Base-by-base conservation (phyloP, 2,797 vertebrate genomes). In the Buphagus erythrorhynchus region DNA sequence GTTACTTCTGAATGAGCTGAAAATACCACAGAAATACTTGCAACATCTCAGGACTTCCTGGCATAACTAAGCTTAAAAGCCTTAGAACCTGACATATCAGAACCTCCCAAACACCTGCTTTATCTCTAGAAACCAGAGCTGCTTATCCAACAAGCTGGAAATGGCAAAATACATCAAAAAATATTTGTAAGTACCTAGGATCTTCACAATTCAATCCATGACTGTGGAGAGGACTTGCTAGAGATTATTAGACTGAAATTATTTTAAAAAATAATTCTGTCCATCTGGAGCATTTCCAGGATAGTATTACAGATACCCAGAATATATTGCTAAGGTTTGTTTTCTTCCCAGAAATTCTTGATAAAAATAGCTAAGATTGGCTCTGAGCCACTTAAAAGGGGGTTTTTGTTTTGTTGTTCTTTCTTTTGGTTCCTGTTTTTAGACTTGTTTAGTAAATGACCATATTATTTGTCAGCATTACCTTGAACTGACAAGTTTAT, bases 361-460 rank as follows among this genome's bases (percentile, higher is more conserved):
- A 36, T 68, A 88, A 95, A 95, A 96, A 90, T 36, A 97, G 58
- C 77, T n/a, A 52, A 81, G 45, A 77, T 31, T 88, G 84, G 80
- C 63, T 69, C 46, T 2, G 3, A 82, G 40, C 73, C 86, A 88
- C 20, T 49, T 78, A 38, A 22, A 69, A 54, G 9, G 28, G 7
- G 5, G 3, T 9, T 66, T 46, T 57, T 80, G 29, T 0, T 66
- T 0, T 66, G 42, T 48, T 66, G 8, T 81, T 68, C 21, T 66
- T 74, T 61, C 12, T 82, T 91, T 57, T 54, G 8, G 61, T 46
- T 73, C 49, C 45, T 73, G 42, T 31, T 78, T 85, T 83, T 72
- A 85, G 49, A 68, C 35, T 25, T 48, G 31, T 26, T 31, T 42
- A 90, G 85, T 72, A 95, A 94, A 88, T 51, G 51, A 51, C 43